Base-by-base conservation (phyloP, 1,140 invertebrate genomes). In the Pseudoatta argentina region DNA sequence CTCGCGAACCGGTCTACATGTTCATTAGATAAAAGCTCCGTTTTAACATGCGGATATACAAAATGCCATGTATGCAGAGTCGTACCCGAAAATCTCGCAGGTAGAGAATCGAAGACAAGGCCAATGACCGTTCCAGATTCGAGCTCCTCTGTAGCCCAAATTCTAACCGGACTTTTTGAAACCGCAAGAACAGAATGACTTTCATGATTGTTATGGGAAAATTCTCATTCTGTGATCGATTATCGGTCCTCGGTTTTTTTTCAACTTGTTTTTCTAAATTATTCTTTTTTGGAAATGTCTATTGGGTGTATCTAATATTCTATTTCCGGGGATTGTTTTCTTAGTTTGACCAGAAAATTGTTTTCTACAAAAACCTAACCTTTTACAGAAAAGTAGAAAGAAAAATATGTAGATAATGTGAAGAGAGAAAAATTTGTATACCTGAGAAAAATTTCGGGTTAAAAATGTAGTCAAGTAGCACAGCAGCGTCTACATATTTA, bases 101-200 rank as follows among this genome's bases (percentile, higher is more conserved):
- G 88, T 55, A 85, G 69, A 77, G 78, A 71, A 91, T 85, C 59
- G 89, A 92, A 93, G 86, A 91, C 86, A 91, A 85, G 87, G 90
- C 89, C 93, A 93, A 93, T 78, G 93, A 93, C 93, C 93, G 93
- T 94, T 94, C 93, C 93, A 94, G 93, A 94, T 94, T 94, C 92
- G 85, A 91, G 87, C 88, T 93, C 12, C 91, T 85, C 92, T 88
- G 92, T 94, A 94, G 93, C 93, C 93, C 93, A 94, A 94, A 94
- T 94, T 93, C 94, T 94, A 94, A 94, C 93, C 93, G 93, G 91
- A 93, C 90, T 86, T 79, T 79, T 89, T 92, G 88, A 91, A 91
- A 93, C 88, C 91, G 90, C 91, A 91, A 85, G 44, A 91, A 73
- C 86, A 88, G 90, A 92, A 92, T 91, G 90, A 82, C 85, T 91